phyloP scores from a whole-genome alignment of 1,140 invertebrate species.

The Goniozus legneri region DNA sequence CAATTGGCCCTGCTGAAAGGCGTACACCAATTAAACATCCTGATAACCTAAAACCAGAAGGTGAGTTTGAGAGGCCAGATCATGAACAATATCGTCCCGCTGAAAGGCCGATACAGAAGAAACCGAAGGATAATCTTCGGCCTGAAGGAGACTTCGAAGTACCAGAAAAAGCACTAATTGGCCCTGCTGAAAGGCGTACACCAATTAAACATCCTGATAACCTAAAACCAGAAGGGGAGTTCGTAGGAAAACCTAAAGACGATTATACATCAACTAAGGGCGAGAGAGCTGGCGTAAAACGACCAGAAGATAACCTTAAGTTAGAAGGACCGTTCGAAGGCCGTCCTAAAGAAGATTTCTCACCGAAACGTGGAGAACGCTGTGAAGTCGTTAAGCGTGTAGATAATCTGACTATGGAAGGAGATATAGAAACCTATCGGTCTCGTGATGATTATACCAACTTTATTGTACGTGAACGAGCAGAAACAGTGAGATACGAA shows the following conservation, averaged over 20 bases:
- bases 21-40: constrained; percentile 46
- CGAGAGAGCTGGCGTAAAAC: constrained; percentile 38
- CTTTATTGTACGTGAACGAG: constrained; percentile 25
- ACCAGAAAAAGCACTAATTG: constrained; percentile 32
- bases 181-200: constrained; percentile 45
- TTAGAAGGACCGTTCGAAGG: constrained; percentile 56
- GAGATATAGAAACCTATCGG: constrained; percentile 47
- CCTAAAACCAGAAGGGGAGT: constrained; percentile 58
- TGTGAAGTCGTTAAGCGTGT: constrained; percentile 58
- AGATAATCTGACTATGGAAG: constrained; percentile 66
- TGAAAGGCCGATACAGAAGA: constrained; percentile 55
- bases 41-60: constrained; percentile 59
- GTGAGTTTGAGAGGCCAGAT: constrained; percentile 57
- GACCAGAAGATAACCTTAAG: constrained; percentile 56
- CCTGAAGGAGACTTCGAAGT: constrained; percentile 58
- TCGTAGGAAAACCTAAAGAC: constrained; percentile 52
- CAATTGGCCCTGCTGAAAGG: constrained; percentile 57
- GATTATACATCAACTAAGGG: constrained; percentile 57
- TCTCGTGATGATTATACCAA: constrained; percentile 44
- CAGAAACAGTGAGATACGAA: constrained; percentile 39
- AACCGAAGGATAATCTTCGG: constrained; percentile 59
- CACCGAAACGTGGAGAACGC: constrained; percentile 55
- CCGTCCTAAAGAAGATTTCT: constrained; percentile 55
- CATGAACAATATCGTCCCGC: constrained; percentile 54
- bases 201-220: constrained; percentile 58